These are phyloP conservation scores for Haliaeetus leucogaster DNA, from an alignment of 2,113 vertebrate species.

Conservation along the genomic window DNA sequence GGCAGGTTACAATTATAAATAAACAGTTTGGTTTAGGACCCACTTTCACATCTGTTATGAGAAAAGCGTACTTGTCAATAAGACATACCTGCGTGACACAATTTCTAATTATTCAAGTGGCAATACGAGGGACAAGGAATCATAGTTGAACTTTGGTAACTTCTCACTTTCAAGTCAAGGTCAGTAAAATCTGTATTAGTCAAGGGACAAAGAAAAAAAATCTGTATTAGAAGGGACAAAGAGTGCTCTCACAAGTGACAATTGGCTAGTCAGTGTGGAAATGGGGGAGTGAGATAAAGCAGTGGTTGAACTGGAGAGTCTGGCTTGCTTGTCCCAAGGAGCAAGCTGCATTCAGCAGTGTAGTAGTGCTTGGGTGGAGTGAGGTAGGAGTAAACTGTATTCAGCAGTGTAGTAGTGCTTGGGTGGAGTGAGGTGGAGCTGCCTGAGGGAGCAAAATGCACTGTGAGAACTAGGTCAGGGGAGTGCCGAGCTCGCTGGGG, in stretches of 20 bases:
- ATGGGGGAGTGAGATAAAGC: neutral
- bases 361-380: neutral
- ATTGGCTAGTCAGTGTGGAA: neutral
- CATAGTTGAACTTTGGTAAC: neutral
- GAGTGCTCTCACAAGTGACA: neutral
- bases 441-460: neutral
- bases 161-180: neutral
- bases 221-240: neutral
- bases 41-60: neutral
- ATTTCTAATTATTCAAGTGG: neutral
- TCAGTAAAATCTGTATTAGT: neutral
- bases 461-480: conserved; percentile 38
- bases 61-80: neutral
- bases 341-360: neutral
- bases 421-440: neutral
- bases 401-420: neutral
- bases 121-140: neutral
- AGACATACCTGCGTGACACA: neutral
- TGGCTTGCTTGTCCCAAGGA: neutral
- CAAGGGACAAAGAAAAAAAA: neutral
- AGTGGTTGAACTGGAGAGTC: neutral
- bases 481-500: neutral
- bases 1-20: neutral
- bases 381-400: neutral
- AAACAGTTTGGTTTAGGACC: neutral